phyloP scores from a whole-genome alignment of 2,888 invertebrate species.

The Busseola fusca region DNA sequence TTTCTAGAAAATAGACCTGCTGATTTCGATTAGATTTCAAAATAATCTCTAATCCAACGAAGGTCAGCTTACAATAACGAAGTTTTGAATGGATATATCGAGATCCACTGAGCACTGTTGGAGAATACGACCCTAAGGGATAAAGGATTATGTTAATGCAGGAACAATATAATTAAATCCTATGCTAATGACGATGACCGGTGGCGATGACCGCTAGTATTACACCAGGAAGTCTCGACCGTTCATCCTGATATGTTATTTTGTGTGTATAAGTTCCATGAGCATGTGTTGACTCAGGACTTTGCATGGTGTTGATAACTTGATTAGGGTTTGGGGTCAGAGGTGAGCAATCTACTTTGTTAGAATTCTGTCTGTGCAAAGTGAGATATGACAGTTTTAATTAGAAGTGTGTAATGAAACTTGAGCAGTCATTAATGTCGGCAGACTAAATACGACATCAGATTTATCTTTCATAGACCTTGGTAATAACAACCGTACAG shows the following conservation, averaged over 20 bases:
- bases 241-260: slow-evolving; percentile 2
- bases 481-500: not conserved
- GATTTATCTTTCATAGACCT: not conserved
- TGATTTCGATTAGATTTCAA: not conserved
- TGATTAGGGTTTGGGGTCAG: slow-evolving; percentile 30
- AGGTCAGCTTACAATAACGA: not conserved
- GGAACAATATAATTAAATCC: slow-evolving; percentile 6
- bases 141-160: not conserved
- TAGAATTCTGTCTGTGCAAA: not conserved
- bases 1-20: not conserved
- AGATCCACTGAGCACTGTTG: not conserved
- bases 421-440: not conserved
- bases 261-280: not conserved
- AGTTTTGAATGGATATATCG: not conserved
- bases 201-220: not conserved
- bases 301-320: slow-evolving; percentile 14
- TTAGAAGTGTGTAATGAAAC: not conserved
- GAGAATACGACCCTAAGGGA: not conserved
- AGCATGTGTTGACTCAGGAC: slow-evolving; percentile 12
- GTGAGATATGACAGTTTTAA: too few species aligned
- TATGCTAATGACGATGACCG: not conserved
- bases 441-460: not conserved
- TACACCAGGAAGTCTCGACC: not conserved
- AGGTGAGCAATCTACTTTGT: slow-evolving; percentile 10
- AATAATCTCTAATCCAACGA: not conserved